These are phyloP conservation scores for Orthosia gothica DNA, from an alignment of 2,888 invertebrate species.

Conservation along the genomic window DNA sequence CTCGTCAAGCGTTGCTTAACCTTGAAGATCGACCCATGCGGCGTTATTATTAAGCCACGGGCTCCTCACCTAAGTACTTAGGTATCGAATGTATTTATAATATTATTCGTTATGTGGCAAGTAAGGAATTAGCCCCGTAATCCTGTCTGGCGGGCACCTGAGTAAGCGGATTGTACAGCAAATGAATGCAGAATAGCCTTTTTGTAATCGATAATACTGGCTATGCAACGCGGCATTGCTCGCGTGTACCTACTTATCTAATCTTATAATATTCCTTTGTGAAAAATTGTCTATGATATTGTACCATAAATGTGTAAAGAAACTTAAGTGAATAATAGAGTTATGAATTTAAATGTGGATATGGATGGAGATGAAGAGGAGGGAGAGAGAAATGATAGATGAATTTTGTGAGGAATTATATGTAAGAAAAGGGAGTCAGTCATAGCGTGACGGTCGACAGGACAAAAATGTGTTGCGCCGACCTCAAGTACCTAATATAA, in stretches of 20 bases:
- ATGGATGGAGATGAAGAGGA: too few species aligned
- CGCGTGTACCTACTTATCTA: neutral
- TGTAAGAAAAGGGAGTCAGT: neutral
- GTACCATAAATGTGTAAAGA: neutral
- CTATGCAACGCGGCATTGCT: conserved; percentile 19
- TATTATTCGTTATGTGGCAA: conserved; percentile 34
- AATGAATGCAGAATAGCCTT: conserved; percentile 40
- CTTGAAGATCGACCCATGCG: too few species aligned
- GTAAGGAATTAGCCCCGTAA: conserved; percentile 47
- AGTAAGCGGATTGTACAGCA: conserved; percentile 56
- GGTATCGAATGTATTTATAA: conserved; percentile 44
- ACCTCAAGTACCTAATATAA: too few species aligned
- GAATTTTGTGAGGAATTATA: neutral
- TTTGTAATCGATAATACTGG: conserved; percentile 42
- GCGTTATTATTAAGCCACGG: too few species aligned
- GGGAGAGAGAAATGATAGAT: too few species aligned
- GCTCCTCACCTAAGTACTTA: too few species aligned
- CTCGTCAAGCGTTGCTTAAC: too few species aligned
- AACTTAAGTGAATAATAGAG: neutral
- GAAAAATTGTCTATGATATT: neutral
- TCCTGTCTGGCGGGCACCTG: conserved; percentile 52
- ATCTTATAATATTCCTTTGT: neutral
- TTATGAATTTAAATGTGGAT: too few species aligned
- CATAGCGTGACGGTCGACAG: neutral
- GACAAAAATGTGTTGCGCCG: neutral